Conservation (phyloP, 2,888 invertebrate genomes). For the Ornithoptera alexandrae region DNA sequence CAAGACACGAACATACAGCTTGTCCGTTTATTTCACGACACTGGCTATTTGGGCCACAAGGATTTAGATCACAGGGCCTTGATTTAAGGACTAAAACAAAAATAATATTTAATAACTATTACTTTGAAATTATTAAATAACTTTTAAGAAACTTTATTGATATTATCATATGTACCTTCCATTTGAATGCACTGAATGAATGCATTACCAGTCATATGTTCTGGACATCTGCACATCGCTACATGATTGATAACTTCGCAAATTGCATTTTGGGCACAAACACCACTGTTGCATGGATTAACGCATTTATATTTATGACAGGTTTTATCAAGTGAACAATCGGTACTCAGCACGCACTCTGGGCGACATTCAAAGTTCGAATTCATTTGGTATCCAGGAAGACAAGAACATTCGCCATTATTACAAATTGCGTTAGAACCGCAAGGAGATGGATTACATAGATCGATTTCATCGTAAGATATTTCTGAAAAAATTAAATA, state of each 20-base stretch:
- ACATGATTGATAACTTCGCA: conserved; percentile 87
- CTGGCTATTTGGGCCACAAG: conserved; percentile 90
- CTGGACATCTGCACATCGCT: conserved; percentile 85
- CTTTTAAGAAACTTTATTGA: not conserved
- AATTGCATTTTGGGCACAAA: conserved; percentile 85
- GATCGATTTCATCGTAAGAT: conserved; percentile 62
- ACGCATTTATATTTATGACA: conserved; percentile 84
- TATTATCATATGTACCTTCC: conserved; percentile 51
- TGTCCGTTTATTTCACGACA: conserved; percentile 86
- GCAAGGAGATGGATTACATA: conserved; percentile 84
- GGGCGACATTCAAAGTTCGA: conserved; percentile 85
- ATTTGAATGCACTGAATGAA: conserved; percentile 80
- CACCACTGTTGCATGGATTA: conserved; percentile 84
- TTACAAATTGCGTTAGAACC: conserved; percentile 81
- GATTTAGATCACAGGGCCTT: conserved; percentile 76
- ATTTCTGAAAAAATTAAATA: conserved; percentile 45
- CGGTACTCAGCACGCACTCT: conserved; percentile 84
- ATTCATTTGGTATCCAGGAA: conserved; percentile 83
- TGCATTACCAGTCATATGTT: conserved; percentile 84
- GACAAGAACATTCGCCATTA: conserved; percentile 81
- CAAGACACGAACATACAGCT: conserved; percentile 85
- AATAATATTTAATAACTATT: conserved; percentile 9
- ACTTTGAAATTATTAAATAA: conserved; percentile 1
- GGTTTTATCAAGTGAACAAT: conserved; percentile 82
- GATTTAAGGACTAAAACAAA: conserved; percentile 55